Conservation (phyloP, 1,140 invertebrate species). For the Drosophila neocordata region DNA sequence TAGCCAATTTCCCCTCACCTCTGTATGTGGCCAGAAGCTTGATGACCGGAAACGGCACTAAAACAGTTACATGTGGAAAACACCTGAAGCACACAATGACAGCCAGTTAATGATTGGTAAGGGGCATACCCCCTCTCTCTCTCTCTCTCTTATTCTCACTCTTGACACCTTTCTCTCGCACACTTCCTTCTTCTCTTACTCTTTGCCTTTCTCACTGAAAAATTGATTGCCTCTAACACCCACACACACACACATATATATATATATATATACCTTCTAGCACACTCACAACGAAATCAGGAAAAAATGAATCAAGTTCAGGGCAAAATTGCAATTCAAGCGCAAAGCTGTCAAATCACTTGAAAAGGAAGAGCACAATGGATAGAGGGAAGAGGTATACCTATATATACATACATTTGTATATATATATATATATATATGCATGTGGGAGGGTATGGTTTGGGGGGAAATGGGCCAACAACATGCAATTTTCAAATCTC, state of each 20-base stretch:
- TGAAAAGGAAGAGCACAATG: conserved; percentile 12
- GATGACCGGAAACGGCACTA: conserved; percentile 72
- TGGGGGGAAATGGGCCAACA: conserved; percentile 51
- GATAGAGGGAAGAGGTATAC: not conserved
- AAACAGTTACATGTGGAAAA: conserved; percentile 60
- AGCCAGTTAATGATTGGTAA: conserved; percentile 10
- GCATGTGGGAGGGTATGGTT: not conserved
- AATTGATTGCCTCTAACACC: conserved; percentile 66
- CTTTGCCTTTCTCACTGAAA: conserved; percentile 20
- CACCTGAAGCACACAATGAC: conserved; percentile 54
- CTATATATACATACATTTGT: too few species aligned
- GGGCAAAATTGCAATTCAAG: conserved; percentile 68
- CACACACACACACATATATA: conserved; percentile 36
- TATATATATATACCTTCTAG: conserved; percentile 16
- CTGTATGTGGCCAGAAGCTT: conserved; percentile 51
- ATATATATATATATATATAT: too few species aligned
- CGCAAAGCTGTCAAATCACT: conserved; percentile 66
- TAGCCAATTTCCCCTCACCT: conserved; percentile 4
- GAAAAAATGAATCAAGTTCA: conserved; percentile 51
- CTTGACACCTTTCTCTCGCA: not conserved
- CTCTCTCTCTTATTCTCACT: not conserved
- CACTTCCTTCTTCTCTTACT: conserved; percentile 17
- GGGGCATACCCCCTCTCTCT: not conserved
- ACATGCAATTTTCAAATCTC: conserved; percentile 65
- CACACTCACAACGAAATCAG: conserved; percentile 47